phyloP scores from a whole-genome alignment of 1,140 invertebrate genomes.

The Apis laboriosa region DNA sequence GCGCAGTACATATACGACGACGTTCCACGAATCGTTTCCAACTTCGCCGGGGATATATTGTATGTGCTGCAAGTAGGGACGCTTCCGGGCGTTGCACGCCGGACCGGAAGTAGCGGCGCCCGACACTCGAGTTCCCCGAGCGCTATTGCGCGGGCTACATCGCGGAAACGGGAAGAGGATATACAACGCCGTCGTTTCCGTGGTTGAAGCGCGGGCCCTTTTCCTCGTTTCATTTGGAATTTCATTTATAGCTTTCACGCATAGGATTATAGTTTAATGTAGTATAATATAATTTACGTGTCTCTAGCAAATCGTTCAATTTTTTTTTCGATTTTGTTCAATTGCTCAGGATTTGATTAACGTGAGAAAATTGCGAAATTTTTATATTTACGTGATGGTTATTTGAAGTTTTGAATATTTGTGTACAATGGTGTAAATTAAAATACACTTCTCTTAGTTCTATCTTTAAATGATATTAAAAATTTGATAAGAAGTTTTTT shows the following conservation, averaged over 20 bases:
- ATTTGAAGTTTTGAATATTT: no score
- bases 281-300: no score
- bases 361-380: no score
- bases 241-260: neutral
- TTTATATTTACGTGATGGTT: no score
- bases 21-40: constrained; percentile 8
- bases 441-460: no score
- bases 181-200: neutral
- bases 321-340: no score
- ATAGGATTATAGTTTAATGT: no score
- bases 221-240: neutral
- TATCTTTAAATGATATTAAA: no score
- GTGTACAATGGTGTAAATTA: no score
- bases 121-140: neutral
- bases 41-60: neutral
- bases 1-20: neutral
- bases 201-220: neutral
- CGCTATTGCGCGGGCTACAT: neutral
- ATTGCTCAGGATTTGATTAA: no score
- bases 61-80: neutral
- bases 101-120: neutral
- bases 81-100: constrained; percentile 3
- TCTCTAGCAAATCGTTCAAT: no score
- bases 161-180: neutral
- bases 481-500: no score